Base-by-base conservation (phyloP, 2,888 invertebrate genomes). In the Ornithoptera priamus region DNA sequence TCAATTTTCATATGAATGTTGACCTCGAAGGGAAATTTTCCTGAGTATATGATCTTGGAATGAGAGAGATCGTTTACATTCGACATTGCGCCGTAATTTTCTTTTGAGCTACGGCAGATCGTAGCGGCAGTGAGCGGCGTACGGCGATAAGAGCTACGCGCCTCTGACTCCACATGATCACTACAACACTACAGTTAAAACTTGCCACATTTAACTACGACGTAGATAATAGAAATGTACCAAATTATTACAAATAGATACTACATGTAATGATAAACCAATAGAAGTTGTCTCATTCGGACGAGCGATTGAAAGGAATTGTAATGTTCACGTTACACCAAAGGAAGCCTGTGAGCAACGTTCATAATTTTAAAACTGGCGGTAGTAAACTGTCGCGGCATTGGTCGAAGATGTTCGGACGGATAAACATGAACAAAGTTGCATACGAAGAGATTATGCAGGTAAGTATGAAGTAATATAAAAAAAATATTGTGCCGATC, bases 371-470 rank as follows among this genome's bases (percentile, higher is more conserved):
- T 18, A 88, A 85, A 84, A 85, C 78, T 80, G 85, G 86, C 72
- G 85, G 85, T 1, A 87, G 86, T 0, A 88, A 81, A 69, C 69
- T 89, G 12, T 87, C 90, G 0, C 79, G 87, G 0, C 87, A 88
- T 72, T 87, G 87, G 85, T 88, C 89, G 0, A 89, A 87, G 74
- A 86, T 90, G 81, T 76, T 88, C 62, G 86, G 89, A 7, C 76
- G 86, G 5, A 78, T 81, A 0, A 83, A 80, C 64, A 73, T 81
- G 24, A 82, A 77, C 67, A 86, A 85, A 73, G 75, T 79, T 12
- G 78, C 84, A 0, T 73, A 79, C 71, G 89, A 88, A 66, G 89
- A 89, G 72, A 80, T 90, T 67, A 78, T 89, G 20, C 79, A 86
- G 77, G 90, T 89, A 81, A 85, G 85, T 82, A 17, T 3, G 10